Percentiles rank a stretch among this genome's conserved stretches.
Conservation (phyloP, 2,113 vertebrate genomes). For the Haemorhous mexicanus region DNA sequence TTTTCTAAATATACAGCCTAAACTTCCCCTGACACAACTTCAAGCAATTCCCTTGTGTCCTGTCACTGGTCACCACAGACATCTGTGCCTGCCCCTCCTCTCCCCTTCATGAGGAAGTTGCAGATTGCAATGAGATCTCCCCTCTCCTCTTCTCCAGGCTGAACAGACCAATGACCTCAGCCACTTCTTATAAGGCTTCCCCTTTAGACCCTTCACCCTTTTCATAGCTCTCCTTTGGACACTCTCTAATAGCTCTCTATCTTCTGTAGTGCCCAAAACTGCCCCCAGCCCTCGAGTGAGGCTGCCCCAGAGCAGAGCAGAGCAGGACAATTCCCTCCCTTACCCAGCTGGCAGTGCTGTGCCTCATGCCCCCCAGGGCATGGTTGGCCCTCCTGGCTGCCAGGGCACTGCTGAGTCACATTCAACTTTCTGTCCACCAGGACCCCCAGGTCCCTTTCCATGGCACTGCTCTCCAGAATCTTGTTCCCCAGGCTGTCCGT, state of each 20-base stretch:
- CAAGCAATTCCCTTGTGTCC: neutral
- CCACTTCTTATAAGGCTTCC: neutral
- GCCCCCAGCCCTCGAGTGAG: rapidly evolving
- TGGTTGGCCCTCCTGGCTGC: rapidly evolving
- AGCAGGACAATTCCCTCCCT: neutral
- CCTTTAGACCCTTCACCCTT: neutral
- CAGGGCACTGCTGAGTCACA: neutral
- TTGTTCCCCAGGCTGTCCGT: rapidly evolving
- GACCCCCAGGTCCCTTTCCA: neutral
- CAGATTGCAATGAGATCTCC: neutral
- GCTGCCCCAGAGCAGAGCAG: rapidly evolving
- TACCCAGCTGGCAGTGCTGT: rapidly evolving
- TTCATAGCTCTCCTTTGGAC: neutral
- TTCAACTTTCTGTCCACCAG: neutral
- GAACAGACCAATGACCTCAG: neutral
- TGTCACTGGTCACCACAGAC: neutral
- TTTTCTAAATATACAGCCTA: neutral
- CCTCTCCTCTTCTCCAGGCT: neutral
- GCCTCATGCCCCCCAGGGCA: rapidly evolving
- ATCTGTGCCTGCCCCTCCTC: neutral
- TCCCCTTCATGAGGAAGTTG: neutral
- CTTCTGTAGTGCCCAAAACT: neutral
- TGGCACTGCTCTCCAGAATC: neutral
- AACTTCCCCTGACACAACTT: neutral
- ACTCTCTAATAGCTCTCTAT: rapidly evolving